Conservation (phyloP, 2,113 vertebrate genomes). For the Fulica atra region DNA sequence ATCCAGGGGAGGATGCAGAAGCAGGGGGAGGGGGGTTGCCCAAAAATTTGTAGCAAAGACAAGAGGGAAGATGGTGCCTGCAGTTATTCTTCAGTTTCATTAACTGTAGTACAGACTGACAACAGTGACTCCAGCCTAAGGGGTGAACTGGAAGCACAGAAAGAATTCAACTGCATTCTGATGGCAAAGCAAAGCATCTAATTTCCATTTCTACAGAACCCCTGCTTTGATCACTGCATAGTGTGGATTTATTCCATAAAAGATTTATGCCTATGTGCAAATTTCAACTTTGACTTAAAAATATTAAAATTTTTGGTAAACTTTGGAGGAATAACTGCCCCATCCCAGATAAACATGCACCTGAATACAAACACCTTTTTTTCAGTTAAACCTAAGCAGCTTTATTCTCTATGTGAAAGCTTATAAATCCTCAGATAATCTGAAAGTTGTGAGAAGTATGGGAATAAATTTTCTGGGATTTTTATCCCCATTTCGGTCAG, state of each 20-base stretch:
- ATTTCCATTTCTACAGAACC: conserved; percentile 26
- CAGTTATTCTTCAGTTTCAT: background rate
- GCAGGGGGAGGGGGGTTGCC: too few species aligned
- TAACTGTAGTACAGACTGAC: background rate
- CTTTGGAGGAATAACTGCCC: background rate
- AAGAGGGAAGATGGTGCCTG: background rate
- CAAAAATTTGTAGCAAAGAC: background rate
- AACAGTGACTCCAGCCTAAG: background rate
- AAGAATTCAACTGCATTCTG: background rate
- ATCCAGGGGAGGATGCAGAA: background rate
- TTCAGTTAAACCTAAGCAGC: background rate
- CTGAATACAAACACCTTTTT: background rate
- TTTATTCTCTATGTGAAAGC: background rate
- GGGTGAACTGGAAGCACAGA: background rate
- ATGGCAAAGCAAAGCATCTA: background rate
- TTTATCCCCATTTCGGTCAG: background rate
- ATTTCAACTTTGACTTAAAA: background rate
- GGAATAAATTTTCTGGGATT: background rate
- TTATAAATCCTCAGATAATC: background rate
- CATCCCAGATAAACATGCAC: rapidly evolving
- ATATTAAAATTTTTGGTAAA: background rate
- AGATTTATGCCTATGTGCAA: background rate
- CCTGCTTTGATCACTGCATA: conserved; percentile 8
- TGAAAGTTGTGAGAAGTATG: background rate
- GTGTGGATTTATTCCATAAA: background rate